These are phyloP conservation scores for Cyphomyrus plagiostoma DNA, from an alignment of 2,113 vertebrate genomes.

Conservation along the genomic window DNA sequence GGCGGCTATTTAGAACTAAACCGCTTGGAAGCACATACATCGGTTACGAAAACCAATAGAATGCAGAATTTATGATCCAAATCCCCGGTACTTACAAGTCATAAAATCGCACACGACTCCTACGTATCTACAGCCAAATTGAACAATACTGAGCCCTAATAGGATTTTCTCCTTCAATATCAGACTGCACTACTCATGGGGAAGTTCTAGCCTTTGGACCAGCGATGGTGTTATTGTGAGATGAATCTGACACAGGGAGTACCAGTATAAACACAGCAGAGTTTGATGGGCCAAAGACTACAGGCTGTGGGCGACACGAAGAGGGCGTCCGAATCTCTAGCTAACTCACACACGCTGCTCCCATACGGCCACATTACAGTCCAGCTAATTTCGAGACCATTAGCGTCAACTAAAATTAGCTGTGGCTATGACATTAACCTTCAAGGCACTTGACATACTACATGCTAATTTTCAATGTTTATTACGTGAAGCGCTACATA, in stretches of 20 bases:
- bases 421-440: background rate
- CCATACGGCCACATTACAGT: background rate
- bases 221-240: background rate
- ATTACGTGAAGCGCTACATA: background rate
- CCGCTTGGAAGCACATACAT: background rate
- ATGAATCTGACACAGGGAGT: background rate
- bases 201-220: background rate
- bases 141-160: background rate
- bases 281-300: background rate
- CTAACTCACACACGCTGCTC: background rate
- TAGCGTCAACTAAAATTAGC: background rate
- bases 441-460: background rate
- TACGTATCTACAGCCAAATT: background rate
- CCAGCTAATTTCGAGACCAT: background rate
- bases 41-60: background rate
- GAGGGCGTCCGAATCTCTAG: background rate
- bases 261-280: background rate
- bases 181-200: background rate
- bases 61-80: slow-evolving; percentile 1
- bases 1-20: background rate
- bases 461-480: background rate
- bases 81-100: background rate
- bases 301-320: background rate
- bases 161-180: background rate
- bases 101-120: background rate